Evolutionary conservation across 2,888 invertebrate species (phyloP).

Genomic region (Pollenia labialis): DNA sequence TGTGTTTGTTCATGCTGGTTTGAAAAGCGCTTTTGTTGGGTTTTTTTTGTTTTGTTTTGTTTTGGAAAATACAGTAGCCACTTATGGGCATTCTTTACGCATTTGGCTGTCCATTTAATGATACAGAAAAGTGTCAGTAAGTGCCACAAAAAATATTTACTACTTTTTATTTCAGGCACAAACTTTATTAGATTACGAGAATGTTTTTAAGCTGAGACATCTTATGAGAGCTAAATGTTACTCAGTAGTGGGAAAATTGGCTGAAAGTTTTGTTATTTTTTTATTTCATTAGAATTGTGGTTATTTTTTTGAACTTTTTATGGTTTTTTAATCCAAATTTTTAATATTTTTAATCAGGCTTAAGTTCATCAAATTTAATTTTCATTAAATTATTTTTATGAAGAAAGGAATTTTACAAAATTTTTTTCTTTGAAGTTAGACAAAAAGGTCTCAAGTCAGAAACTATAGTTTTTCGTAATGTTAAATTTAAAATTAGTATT

Average conservation of each 20-base stretch:
- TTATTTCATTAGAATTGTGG: too few relatives aligned
- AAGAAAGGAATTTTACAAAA: too few relatives aligned
- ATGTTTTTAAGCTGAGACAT: not conserved
- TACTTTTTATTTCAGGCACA: constrained; percentile 1
- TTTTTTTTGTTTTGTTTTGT: constrained; percentile 26
- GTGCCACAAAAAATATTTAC: constrained; percentile 50
- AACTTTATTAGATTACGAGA: constrained; percentile 27
- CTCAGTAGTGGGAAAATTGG: not conserved
- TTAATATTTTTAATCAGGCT: too few relatives aligned
- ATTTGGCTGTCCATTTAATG: constrained; percentile 61
- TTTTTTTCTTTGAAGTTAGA: too few relatives aligned
- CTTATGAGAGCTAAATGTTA: not conserved
- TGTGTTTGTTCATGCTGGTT: constrained; percentile 67
- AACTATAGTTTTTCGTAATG: too few relatives aligned
- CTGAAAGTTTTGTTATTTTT: too few relatives aligned
- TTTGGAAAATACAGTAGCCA: constrained; percentile 67
- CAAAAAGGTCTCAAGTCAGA: too few relatives aligned
- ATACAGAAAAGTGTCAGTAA: constrained; percentile 56
- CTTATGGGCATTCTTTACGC: constrained; percentile 63
- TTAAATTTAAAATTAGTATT: too few relatives aligned
- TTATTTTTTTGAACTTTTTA: too few relatives aligned
- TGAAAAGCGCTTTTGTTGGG: constrained; percentile 34
- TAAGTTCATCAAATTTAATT: too few relatives aligned
- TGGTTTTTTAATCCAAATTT: too few relatives aligned
- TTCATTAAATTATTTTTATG: too few relatives aligned